Conservation (phyloP, 2,113 vertebrate species). For the Dendrocopos noguchii region DNA sequence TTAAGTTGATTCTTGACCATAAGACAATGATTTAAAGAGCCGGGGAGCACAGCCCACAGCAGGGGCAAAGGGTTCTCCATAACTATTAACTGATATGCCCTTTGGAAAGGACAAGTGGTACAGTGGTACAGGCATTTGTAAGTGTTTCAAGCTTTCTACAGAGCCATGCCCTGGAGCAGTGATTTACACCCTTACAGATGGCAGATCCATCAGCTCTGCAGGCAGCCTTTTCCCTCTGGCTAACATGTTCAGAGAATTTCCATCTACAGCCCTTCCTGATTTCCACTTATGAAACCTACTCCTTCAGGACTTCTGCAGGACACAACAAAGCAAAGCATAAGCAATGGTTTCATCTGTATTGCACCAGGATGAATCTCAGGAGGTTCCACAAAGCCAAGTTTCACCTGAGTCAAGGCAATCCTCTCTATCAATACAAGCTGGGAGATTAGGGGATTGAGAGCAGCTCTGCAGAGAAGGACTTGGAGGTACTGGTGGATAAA, state of each 20-base stretch:
- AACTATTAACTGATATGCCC: not conserved
- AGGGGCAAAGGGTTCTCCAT: not conserved
- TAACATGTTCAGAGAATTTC: not conserved
- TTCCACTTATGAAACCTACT: not conserved
- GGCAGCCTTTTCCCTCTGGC: not conserved
- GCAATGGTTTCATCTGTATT: not conserved
- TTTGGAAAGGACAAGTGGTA: not conserved
- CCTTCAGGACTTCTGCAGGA: not conserved
- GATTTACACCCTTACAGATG: not conserved
- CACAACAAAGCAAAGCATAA: not conserved
- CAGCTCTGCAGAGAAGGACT: no score
- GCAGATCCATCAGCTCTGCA: not conserved
- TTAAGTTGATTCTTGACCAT: not conserved
- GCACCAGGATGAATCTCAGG: accelerated
- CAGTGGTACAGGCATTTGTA: not conserved
- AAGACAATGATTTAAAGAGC: not conserved
- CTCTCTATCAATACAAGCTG: no score
- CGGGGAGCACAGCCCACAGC: not conserved
- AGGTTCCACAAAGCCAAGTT: no score
- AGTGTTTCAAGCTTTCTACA: not conserved
- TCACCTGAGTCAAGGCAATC: no score
- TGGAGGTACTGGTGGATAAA: no score
- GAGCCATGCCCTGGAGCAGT: not conserved
- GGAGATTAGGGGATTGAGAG: no score
- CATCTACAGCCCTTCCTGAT: not conserved